Evolutionary conservation across 2,797 vertebrate genomes (phyloP).

Genomic region (Gallinago solitaria): DNA sequence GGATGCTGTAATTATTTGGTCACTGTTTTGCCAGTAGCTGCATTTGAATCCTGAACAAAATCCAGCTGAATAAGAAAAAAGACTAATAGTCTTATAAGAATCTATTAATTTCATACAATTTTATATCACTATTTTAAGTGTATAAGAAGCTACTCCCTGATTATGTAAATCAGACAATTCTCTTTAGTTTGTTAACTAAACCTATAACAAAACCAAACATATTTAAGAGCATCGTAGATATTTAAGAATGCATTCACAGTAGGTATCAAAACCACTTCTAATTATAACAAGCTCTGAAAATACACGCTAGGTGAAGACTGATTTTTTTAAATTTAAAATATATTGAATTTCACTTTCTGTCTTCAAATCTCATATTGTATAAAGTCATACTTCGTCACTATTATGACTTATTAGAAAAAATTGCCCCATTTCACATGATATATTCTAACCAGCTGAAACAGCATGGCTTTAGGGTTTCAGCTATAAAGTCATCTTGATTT

Average conservation of each 20-base stretch:
- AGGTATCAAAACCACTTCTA: background rate
- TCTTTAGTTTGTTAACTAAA: background rate
- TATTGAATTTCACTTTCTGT: background rate
- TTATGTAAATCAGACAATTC: background rate
- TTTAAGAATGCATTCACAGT: background rate
- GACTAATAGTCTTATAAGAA: background rate
- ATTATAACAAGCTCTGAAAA: background rate
- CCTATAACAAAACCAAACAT: background rate
- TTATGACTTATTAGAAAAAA: background rate
- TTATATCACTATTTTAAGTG: background rate
- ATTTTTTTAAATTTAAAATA: background rate
- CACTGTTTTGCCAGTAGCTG: background rate
- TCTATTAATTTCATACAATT: background rate
- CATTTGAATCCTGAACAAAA: slow-evolving; percentile 1
- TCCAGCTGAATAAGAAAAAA: background rate
- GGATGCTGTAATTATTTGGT: background rate
- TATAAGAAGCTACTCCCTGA: background rate
- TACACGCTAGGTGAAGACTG: background rate
- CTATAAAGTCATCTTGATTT: background rate
- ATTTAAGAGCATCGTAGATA: background rate
- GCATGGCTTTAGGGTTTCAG: background rate
- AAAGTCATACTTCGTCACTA: background rate
- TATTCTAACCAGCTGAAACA: background rate
- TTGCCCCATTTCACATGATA: background rate
- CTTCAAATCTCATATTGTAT: background rate